Percentiles rank a stretch among this genome's conserved stretches.
Conservation (phyloP, 1,140 invertebrate genomes). For the Eupristina koningsbergeri region DNA sequence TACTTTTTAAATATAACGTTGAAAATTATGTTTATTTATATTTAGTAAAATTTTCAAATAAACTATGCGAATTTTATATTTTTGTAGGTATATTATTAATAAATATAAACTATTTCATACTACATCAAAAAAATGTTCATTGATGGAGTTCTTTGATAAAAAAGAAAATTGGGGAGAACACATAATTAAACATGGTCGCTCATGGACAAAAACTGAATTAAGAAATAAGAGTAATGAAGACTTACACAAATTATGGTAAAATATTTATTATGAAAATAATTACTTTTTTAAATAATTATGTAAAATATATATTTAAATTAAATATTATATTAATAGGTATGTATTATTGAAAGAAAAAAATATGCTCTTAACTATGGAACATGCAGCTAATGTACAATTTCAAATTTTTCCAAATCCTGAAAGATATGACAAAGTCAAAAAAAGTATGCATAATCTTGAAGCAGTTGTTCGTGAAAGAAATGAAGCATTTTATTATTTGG, state of each 20-base stretch:
- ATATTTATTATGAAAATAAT: slow-evolving; percentile 27
- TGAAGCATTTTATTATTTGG: slow-evolving; percentile 89
- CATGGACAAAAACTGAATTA: slow-evolving; percentile 93
- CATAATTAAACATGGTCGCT: slow-evolving; percentile 87
- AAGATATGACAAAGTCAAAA: slow-evolving; percentile 94
- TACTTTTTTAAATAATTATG: not conserved
- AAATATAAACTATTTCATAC: slow-evolving; percentile 64
- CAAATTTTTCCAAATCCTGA: slow-evolving; percentile 94
- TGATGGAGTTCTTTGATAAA: slow-evolving; percentile 96
- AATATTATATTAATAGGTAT: slow-evolving; percentile 76
- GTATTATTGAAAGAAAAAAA: slow-evolving; percentile 96
- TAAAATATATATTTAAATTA: not conserved
- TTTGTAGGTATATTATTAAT: slow-evolving; percentile 20
- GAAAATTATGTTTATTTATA: too few relatives aligned
- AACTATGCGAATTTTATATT: not conserved
- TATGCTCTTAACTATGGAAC: slow-evolving; percentile 97
- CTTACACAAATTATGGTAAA: slow-evolving; percentile 97
- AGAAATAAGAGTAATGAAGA: slow-evolving; percentile 96
- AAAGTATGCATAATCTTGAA: slow-evolving; percentile 97
- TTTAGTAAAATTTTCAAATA: too few relatives aligned
- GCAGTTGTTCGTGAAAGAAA: slow-evolving; percentile 93
- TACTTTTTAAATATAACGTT: too few relatives aligned
- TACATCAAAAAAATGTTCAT: slow-evolving; percentile 67
- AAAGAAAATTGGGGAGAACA: slow-evolving; percentile 88
- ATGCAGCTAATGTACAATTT: slow-evolving; percentile 80